Conservation (phyloP, 2,888 invertebrate species). For the Odontocerum albicorne region DNA sequence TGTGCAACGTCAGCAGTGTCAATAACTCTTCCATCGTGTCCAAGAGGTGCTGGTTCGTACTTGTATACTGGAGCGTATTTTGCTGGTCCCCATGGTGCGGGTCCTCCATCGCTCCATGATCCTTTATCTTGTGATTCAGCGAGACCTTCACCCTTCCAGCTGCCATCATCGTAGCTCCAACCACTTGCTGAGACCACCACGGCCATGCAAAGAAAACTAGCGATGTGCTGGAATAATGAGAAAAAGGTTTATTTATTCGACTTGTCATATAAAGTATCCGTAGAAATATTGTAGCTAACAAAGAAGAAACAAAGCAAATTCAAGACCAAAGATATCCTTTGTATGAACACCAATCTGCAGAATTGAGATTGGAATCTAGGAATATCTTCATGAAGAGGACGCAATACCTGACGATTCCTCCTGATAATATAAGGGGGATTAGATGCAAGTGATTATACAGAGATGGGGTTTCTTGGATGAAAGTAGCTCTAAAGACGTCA, state of each 20-base stretch:
- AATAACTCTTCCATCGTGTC: constrained; percentile 60
- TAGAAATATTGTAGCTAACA: too few relatives aligned
- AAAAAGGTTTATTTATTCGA: neutral
- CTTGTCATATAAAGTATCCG: too few relatives aligned
- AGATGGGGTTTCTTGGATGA: too few relatives aligned
- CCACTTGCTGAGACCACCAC: constrained; percentile 12
- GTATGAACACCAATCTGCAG: too few relatives aligned
- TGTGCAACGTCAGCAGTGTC: constrained; percentile 60
- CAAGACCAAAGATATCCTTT: too few relatives aligned
- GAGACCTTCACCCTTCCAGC: constrained; percentile 23
- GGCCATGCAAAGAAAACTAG: constrained; percentile 9
- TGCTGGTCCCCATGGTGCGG: constrained; percentile 3
- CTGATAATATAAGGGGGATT: too few relatives aligned
- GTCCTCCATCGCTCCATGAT: constrained; percentile 12
- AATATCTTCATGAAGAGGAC: too few relatives aligned
- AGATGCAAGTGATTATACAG: too few relatives aligned
- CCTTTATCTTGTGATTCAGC: constrained; percentile 23
- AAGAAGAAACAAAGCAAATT: too few relatives aligned
- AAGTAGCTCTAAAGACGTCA: too few relatives aligned
- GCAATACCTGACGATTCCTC: too few relatives aligned
- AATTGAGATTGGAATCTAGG: too few relatives aligned
- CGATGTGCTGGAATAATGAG: neutral
- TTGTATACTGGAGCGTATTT: constrained; percentile 39
- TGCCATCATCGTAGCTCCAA: constrained; percentile 12
- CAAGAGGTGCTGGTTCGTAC: constrained; percentile 52